Evolutionary conservation across 2,888 invertebrate species (phyloP), one percentile per base, ranked within the genome.

Genomic region (Nomada flava): DNA sequence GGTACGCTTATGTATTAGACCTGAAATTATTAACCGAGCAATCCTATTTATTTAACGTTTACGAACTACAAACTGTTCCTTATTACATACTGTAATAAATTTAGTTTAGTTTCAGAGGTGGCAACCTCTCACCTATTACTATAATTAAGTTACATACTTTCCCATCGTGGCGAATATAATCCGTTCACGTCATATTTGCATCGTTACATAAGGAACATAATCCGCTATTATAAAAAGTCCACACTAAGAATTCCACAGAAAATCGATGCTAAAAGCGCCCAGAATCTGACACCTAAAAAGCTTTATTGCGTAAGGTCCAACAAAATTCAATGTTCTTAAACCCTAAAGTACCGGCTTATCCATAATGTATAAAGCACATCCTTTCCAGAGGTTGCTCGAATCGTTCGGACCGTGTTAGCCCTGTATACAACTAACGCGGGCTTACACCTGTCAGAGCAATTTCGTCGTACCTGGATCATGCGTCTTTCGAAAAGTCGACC

Each of bases 361-460:
- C 78, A 83, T 83, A 83, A 83, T 83, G 64, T 18, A 83, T 78
- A 55, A 18, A 71, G 76, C n/a, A 52, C 60, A 64, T 47, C 47
- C 65, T 71, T 75, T 47, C 64, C 64, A 20, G 62, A 44, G 71
- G 23, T 44, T 42, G 59, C 68, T 42, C 11, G 53, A 71, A 64
- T 20, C 65, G 50, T 29, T 86, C 84, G 53, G 53, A 44, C 26
- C 85, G 68, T 42, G 76, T 86, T 86, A 82, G 52, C 69, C 23
- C 23, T 73, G 53, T 13, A 59, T 65, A 68, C 68, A 70, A 73
- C 75, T 90, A 91, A 92, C 87, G 80, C 88, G 67, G 87, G 47
- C 87, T 86, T 91, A 92, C 92, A 91, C 88, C 87, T 91, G 92
- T 91, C 92, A 84, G 88, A 89, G 71, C 89, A 91, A 91, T 90